A percentile compares a stretch with the other conserved stretches of the same genome.
phyloP scores from a whole-genome alignment of 2,113 vertebrate genomes.

The Lichenostomus cassidix region DNA sequence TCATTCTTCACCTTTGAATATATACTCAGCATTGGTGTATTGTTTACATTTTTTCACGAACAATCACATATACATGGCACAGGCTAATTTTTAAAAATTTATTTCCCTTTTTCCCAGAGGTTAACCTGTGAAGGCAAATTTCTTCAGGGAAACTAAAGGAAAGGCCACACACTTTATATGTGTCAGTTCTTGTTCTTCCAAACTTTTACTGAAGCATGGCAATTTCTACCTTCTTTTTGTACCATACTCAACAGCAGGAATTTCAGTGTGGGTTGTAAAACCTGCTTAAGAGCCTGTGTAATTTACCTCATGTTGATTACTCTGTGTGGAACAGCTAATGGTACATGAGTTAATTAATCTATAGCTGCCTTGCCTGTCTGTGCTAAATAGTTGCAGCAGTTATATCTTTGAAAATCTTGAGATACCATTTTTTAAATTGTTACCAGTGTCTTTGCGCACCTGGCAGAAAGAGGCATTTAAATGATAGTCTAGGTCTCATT shows the following conservation, averaged over 20 bases:
- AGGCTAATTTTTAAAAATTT: neutral
- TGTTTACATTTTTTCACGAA: neutral
- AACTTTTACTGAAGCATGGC: neutral
- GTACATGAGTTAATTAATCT: conserved; percentile 40
- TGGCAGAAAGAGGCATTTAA: neutral
- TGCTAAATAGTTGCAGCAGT: neutral
- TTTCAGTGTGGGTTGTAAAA: conserved; percentile 45
- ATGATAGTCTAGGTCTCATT: neutral
- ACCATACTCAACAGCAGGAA: neutral
- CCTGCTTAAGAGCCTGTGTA: conserved; percentile 38
- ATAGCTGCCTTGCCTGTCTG: neutral
- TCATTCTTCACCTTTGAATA: neutral
- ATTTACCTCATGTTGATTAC: conserved; percentile 59
- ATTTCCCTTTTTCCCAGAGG: neutral
- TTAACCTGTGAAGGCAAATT: neutral
- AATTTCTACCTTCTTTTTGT: neutral
- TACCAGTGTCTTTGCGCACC: neutral
- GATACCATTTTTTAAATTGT: neutral
- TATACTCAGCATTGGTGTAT: neutral
- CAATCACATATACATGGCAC: neutral
- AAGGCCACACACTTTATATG: neutral
- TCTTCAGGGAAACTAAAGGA: neutral
- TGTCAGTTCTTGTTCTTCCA: neutral
- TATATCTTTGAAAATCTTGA: conserved; percentile 16
- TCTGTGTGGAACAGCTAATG: conserved; percentile 24